Base-by-base conservation (phyloP, 2,113 vertebrate species). In the Chloebia gouldiae region DNA sequence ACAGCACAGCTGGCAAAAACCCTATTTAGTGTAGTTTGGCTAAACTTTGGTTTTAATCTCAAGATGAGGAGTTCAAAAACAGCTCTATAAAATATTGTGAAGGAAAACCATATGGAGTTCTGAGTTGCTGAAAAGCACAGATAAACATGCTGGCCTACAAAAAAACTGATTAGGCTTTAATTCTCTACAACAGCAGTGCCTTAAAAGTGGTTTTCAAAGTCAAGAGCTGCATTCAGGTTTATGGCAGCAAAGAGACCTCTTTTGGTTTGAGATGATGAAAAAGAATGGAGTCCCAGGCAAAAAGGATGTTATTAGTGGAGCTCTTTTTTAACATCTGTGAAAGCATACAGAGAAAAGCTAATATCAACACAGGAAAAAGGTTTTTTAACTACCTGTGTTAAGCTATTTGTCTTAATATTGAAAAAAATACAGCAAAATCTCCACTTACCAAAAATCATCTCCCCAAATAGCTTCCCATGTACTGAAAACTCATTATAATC, bases 31-130 rank as follows among this genome's bases (percentile, higher is more conserved):
- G 5, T 66, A 88, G 39, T 80, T 63, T 66, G 64, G 39, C 68
- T 93, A 92, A 82, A 93, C 76, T 77, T 88, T 31, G 21, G 23
- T 86, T 95, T 94, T 42, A 92, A 73, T 90, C 44, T 90, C 51
- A 83, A 47, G 22, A 90, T 70, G n/a, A 94, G 25, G 69, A 73
- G 39, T 81, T 90, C 47, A 77, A 63, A 92, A 94, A 63, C 21
- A 78, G 30, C 23, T 63, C 72, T 66, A 47, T 93, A 94, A 88
- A 90, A 72, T 37, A 73, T 25, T 3, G 1, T 83, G 60, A 83
- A 83, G 81, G 64, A 88, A 93, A 88, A 65, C 49, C 71, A 72
- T 64, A 81, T 82, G 71, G 57, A 57, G 15, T 54, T 81, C 51
- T 60, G 68, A 71, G 27, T 27, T 88, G 49, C 45, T 70, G 57